A percentile compares a stretch with the other conserved stretches of the same genome.
phyloP scores from a whole-genome alignment of 2,797 vertebrate species.

The Chelmon rostratus region DNA sequence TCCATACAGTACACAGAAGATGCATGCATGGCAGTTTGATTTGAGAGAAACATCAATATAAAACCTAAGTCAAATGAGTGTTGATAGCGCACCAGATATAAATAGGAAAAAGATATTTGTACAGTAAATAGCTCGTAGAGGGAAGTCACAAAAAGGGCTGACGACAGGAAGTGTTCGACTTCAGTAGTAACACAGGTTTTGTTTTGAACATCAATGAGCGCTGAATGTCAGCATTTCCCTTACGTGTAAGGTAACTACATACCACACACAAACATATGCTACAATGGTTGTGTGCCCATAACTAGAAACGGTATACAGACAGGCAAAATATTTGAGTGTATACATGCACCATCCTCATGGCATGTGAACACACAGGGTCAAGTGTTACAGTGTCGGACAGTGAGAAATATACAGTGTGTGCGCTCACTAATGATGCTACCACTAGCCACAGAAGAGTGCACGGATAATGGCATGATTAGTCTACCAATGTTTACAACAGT shows the following conservation, averaged over 20 bases:
- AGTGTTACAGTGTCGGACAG: slow-evolving; percentile 65
- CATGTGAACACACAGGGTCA: slow-evolving; percentile 64
- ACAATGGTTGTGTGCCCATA: slow-evolving; percentile 80
- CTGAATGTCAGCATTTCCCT: slow-evolving; percentile 82
- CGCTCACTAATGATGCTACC: slow-evolving; percentile 73
- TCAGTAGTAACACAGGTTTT: slow-evolving; percentile 74
- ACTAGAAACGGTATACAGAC: slow-evolving; percentile 58
- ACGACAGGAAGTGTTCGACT: slow-evolving; percentile 73
- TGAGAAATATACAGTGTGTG: slow-evolving; percentile 61
- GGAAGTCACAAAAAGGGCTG: slow-evolving; percentile 78
- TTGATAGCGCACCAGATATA: slow-evolving; percentile 71
- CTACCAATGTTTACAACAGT: slow-evolving; percentile 68
- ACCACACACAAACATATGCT: slow-evolving; percentile 84
- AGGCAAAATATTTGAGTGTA: slow-evolving; percentile 50
- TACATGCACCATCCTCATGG: slow-evolving; percentile 61
- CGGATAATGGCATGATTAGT: slow-evolving; percentile 47
- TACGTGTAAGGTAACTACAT: slow-evolving; percentile 67
- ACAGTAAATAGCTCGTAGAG: slow-evolving; percentile 81
- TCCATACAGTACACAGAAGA: slow-evolving; percentile 88
- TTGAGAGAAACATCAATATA: slow-evolving; percentile 75
- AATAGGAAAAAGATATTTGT: slow-evolving; percentile 74
- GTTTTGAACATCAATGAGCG: slow-evolving; percentile 66
- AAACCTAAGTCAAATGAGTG: slow-evolving; percentile 85
- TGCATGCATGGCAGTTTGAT: slow-evolving; percentile 92
- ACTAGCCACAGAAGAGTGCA: slow-evolving; percentile 68